These are phyloP conservation scores for Trachelus tabidus DNA, from an alignment of 2,888 invertebrate species.

Conservation along the genomic window DNA sequence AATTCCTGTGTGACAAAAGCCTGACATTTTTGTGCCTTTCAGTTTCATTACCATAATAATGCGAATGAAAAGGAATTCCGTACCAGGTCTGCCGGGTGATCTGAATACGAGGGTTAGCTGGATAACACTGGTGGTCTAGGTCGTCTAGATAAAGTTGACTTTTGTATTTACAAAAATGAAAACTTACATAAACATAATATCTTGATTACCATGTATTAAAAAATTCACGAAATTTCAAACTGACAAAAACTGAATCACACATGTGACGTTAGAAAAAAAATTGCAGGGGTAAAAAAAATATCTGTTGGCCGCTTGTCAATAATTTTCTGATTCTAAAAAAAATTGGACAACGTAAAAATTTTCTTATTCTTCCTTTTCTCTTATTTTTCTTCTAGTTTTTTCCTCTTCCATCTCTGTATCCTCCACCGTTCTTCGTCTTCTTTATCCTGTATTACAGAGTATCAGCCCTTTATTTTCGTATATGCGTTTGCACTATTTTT, in stretches of 20 bases:
- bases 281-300: background rate
- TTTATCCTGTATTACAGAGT: background rate
- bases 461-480: background rate
- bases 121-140: background rate
- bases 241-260: background rate
- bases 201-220: background rate
- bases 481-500: background rate
- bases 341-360: background rate
- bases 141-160: background rate
- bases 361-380: too few relatives aligned
- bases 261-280: background rate
- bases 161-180: background rate
- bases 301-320: background rate
- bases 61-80: slow-evolving; percentile 61
- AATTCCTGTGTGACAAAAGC: slow-evolving; percentile 60
- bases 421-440: background rate
- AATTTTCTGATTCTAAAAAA: background rate
- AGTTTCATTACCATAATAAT: slow-evolving; percentile 65
- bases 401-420: background rate
- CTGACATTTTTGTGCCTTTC: slow-evolving; percentile 59
- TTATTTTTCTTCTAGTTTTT: background rate
- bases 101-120: background rate
- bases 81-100: slow-evolving; percentile 29
- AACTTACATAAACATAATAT: background rate
- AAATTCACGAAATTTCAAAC: background rate